Evolutionary conservation across 2,113 vertebrate species (phyloP), one percentile per base, ranked within the genome.

Genomic region (Plecotus auritus): DNA sequence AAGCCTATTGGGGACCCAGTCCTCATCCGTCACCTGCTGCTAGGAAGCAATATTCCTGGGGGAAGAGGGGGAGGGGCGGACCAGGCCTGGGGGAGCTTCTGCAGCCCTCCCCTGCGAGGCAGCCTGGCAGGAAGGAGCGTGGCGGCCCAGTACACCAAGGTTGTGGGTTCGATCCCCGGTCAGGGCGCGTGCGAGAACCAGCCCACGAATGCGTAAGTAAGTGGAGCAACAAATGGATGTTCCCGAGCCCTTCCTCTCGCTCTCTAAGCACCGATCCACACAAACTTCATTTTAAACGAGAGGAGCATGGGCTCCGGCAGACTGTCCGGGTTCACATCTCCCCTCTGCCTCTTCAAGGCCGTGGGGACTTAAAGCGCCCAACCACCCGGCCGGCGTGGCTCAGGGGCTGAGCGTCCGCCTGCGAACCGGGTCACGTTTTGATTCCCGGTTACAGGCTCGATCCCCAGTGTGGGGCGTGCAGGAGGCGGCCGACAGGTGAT

Each of bases 61-160:
- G 12, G 26, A 28, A 4, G 40, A 10, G 14, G 4, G 54, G 13
- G 18, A 9, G 1, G 7, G 32, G 0, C 47, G 11, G 23, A 14
- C 26, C 47, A n/a, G 1, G 37, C 45, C 78, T 37, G 30, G 14
- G 16, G 6, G 28, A 7, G n/a, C 42, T 26, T 28, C 9, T 14
- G 20, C 26, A 66, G 30, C 51, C 26, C 69, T 37, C 40, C 45
- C 4, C 45, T 6, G 11, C 26, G 11, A 37, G 17, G 5, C 12
- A 17, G 28, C 35, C 40, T 42, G 64, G 32, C 61, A n/a, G 0
- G 8, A 81, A n/a, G 40, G 28, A 14, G 30, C 28, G 12, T 66
- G 28, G 5, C 2, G 30, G 28, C 61, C 61, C 12, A 5, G 32
- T 66, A 16, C 26, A 5, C 61, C 61, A 7, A 66, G 61, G 12